Percentiles rank a stretch among this genome's conserved stretches.
Conservation (phyloP, 2,113 vertebrate species). For the Oryzias melastigma region DNA sequence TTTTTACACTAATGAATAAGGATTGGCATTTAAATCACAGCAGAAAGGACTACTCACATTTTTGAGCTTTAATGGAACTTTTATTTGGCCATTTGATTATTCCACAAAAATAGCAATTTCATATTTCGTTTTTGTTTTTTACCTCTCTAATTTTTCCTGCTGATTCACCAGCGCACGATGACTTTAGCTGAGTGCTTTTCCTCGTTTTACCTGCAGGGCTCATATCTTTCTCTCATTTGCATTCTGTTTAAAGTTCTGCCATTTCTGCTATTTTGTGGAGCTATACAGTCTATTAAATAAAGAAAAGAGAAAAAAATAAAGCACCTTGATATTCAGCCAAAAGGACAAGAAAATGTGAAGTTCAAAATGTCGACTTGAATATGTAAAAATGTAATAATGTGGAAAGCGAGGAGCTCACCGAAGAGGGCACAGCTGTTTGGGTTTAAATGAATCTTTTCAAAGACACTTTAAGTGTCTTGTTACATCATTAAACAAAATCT, state of each 20-base stretch:
- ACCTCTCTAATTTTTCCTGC: background rate
- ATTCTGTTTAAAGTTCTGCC: slow-evolving; percentile 24
- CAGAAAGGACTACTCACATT: no score
- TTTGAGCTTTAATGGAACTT: no score
- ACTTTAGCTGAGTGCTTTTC: slow-evolving; percentile 13
- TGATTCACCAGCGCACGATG: slow-evolving; percentile 11
- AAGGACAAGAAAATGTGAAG: background rate
- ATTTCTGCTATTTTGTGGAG: background rate
- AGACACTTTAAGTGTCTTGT: no score
- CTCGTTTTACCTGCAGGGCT: slow-evolving; percentile 19
- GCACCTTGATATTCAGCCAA: background rate
- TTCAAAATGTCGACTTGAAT: slow-evolving; percentile 1
- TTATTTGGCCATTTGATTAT: no score
- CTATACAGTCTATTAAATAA: background rate
- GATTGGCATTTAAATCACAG: background rate
- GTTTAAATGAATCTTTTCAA: slow-evolving; percentile 1
- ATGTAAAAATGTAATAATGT: background rate
- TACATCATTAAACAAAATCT: no score
- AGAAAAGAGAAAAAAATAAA: background rate
- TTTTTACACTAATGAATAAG: no score
- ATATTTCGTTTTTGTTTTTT: slow-evolving; percentile 10
- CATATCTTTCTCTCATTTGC: slow-evolving; percentile 19
- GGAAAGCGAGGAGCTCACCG: background rate
- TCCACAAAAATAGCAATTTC: background rate
- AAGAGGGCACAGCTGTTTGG: slow-evolving; percentile 1